phyloP scores from a whole-genome alignment of 2,113 vertebrate species.

The Orientallactaga bullata region DNA sequence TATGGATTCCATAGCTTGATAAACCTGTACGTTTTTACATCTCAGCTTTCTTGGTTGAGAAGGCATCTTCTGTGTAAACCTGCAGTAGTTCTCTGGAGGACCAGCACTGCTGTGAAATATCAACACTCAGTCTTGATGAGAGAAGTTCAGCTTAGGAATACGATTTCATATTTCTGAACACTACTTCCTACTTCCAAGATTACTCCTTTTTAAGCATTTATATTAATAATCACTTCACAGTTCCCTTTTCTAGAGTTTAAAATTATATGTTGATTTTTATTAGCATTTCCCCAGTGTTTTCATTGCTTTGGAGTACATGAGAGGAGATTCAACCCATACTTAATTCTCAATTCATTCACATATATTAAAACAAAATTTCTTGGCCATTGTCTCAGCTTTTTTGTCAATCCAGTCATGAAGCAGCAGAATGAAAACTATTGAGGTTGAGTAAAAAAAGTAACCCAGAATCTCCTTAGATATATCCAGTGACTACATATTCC shows the following conservation, averaged over 20 bases:
- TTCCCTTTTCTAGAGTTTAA: background rate
- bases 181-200: background rate
- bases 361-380: conserved; percentile 10
- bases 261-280: background rate
- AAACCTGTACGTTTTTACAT: conserved; percentile 1
- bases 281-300: background rate
- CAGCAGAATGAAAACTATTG: background rate
- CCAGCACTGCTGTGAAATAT: background rate
- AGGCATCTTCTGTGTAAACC: background rate
- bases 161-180: background rate
- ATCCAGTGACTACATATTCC: background rate
- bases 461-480: conserved; percentile 6
- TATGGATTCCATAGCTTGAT: background rate
- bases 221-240: background rate
- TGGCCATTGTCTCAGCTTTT: conserved; percentile 8
- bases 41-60: background rate
- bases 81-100: background rate
- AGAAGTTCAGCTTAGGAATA: background rate
- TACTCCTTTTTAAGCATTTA: background rate
- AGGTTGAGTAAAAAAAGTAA: background rate
- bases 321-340: background rate
- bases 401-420: conserved; percentile 47
- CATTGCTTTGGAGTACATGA: conserved; percentile 14
- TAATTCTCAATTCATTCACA: conserved; percentile 27
- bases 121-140: background rate